Conservation (phyloP, 2,113 vertebrate genomes). For the Rissa tridactyla region DNA sequence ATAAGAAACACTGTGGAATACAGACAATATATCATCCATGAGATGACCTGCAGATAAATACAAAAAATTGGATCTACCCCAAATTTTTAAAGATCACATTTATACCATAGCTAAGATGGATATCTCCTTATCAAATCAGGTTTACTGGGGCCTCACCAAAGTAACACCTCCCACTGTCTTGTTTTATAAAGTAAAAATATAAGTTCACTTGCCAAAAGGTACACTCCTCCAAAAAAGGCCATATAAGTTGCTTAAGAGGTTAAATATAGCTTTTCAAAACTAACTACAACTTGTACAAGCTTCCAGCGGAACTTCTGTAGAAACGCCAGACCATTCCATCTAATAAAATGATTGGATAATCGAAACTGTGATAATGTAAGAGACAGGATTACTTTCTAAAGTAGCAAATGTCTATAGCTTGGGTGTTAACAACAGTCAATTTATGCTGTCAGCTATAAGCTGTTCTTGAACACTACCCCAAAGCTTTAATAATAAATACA, state of each 20-base stretch:
- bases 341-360: not conserved
- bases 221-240: not conserved
- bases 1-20: not conserved
- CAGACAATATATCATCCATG: not conserved
- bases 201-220: not conserved
- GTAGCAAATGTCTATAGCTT: not conserved
- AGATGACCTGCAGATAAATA: not conserved
- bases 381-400: not conserved
- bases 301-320: not conserved
- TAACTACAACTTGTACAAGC: not conserved
- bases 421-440: not conserved
- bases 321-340: not conserved
- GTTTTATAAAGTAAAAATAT: not conserved
- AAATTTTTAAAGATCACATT: not conserved
- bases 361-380: not conserved
- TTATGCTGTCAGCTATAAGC: not conserved
- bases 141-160: not conserved
- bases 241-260: not conserved
- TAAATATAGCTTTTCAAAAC: not conserved
- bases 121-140: not conserved
- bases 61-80: not conserved
- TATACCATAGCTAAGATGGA: not conserved
- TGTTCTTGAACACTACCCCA: not conserved
- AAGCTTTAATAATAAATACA: not conserved
- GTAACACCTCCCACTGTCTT: not conserved